Percentiles rank a stretch among this genome's conserved stretches.
Evolutionary conservation across 2,797 vertebrate species (phyloP).

Genomic region (Malurus leucopterus): DNA sequence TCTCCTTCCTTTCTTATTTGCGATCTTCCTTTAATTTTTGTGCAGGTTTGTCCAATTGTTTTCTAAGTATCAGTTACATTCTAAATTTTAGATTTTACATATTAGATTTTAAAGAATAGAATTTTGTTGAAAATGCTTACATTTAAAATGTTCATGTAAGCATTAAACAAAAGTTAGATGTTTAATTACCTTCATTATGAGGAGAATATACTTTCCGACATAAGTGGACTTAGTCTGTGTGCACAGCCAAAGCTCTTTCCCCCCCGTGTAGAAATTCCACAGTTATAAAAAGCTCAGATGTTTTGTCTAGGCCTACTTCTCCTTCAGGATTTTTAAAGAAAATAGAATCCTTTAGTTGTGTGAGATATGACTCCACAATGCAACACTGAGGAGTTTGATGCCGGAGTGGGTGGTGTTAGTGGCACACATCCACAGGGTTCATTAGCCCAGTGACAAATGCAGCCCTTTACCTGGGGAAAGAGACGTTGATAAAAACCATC

Average conservation of each 20-base stretch:
- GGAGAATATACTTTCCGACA: not conserved
- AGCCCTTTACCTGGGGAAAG: not conserved
- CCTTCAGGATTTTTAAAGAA: slow-evolving; percentile 35
- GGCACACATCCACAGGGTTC: not conserved
- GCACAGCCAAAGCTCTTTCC: not conserved
- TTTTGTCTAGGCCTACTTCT: slow-evolving; percentile 43
- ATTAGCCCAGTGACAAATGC: not conserved
- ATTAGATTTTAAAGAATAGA: not conserved
- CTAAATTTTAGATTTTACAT: not conserved
- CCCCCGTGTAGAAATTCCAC: slow-evolving; percentile 1
- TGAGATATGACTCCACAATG: not conserved
- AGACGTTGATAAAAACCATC: not conserved
- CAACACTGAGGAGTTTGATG: not conserved
- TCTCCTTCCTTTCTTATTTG: not conserved
- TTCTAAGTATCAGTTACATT: not conserved
- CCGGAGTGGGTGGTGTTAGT: not conserved
- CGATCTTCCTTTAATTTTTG: not conserved
- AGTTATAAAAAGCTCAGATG: slow-evolving; percentile 5
- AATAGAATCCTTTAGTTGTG: not conserved
- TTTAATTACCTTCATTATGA: not conserved
- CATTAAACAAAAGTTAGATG: not conserved
- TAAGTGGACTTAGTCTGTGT: not conserved
- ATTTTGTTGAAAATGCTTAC: not conserved
- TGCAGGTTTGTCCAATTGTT: not conserved
- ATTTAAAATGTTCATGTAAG: not conserved